Base-by-base conservation (phyloP, 2,797 vertebrate species). In the Leptatherina wallacei region DNA sequence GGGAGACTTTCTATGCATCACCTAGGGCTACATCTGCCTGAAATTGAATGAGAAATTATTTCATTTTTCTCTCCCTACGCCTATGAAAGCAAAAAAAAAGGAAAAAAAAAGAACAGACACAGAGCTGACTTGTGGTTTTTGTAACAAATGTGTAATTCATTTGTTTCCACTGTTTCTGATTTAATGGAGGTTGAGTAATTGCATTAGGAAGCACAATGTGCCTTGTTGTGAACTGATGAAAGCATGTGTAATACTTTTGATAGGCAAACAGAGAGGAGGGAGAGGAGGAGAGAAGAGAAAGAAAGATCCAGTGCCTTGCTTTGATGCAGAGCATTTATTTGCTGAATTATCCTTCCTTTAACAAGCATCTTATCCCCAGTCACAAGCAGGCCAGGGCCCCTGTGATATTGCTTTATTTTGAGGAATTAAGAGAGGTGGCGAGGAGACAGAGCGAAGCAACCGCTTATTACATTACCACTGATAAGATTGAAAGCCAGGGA, bases 341-440 rank as follows among this genome's bases (percentile, higher is more conserved):
- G 87, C 86, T 87, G 89, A 94, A 92, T 93, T 92, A 92, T 92
- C 85, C 86, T 77, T 88, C 90, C 89, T 91, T 91, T 94, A 90
- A 91, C 92, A 91, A 91, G 78, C 86, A 88, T 89, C 91, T 92
- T 93, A 92, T 93, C 92, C 90, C 82, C 89, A 90, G 91, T 93
- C 89, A 90, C 88, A 87, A 91, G 87, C 90, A 86, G 87, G 91
- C 90, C 85, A 80, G 84, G 86, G 92, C 79, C 88, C 81, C 87
- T 87, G 88, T 91, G 91, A 93, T 95, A 93, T 95, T 94, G 93
- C 91, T 94, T 92, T 93, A 93, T 94, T 94, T 92, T 93, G 91
- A 94, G 87, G 92, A 95, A 94, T 95, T 95, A 94, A 94, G 93
- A 93, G 91, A 92, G 89, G 92, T 91, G 90, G 92, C 78, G 86